Evolutionary conservation across 2,888 invertebrate species (phyloP), one percentile per base, ranked within the genome.

Genomic region (Scaptodrosophila latifasciaeformis): DNA sequence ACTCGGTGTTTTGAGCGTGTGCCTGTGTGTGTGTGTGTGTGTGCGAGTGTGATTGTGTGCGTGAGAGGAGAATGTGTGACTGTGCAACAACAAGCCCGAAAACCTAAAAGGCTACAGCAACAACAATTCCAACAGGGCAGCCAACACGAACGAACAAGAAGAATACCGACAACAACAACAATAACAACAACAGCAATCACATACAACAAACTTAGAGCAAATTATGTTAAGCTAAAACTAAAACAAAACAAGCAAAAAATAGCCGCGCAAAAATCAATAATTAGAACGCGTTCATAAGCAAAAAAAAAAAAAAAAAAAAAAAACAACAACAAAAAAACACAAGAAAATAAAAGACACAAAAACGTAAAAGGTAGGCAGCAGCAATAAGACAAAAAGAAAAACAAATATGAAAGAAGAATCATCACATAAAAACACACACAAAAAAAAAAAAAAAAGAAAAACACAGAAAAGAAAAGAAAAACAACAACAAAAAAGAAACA

Each of bases 251-350:
- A 17, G 17, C 15, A 17, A 37, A 34, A 34, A 34, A 34, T 12
- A 34, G 34, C 37, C 4, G 15, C 37, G 37, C 19, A 18, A 37
- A 37, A 37, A 37, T 37, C 37, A 37, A 37, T 37, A 37, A 37
- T 37, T 18, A 37, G 37, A 37, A 18, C 37, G 37, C 17, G 19
- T 17, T 17, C 0, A 5, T 17, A 35, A 19, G 37, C 37, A 10
- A 31, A 27, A 9, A 5, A 27, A 27, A 27, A 9, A n/a, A n/a
- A n/a, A n/a, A n/a, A n/a, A n/a, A n/a, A n/a, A n/a, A n/a, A n/a
- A n/a, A n/a, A n/a, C n/a, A n/a, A n/a, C n/a, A n/a, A n/a, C 27
- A 27, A 27, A 9, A 9, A 6, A 27, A 9, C 5, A 5, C 27
- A 27, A 9, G 5, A 5, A 27, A 27, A 9, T 27, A 27, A 27